phyloP scores from a whole-genome alignment of 2,113 vertebrate species.

The Cynocephalus volans region DNA sequence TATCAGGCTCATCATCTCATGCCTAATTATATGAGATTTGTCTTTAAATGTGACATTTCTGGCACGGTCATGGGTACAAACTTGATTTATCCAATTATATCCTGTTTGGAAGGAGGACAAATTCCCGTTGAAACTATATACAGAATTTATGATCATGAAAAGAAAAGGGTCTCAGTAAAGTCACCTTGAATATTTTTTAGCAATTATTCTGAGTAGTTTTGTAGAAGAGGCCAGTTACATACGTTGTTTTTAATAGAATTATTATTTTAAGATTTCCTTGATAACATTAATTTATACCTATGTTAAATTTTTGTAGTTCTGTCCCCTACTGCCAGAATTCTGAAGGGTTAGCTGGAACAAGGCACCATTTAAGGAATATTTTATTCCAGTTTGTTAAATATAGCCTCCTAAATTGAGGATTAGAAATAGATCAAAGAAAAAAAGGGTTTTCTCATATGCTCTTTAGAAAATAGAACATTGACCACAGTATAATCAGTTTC shows the following conservation, averaged over 20 bases:
- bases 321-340: neutral
- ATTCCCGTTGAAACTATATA: conserved; percentile 7
- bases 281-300: neutral
- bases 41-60: conserved; percentile 78
- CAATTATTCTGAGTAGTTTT: neutral
- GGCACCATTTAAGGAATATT: neutral
- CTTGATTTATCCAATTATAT: conserved; percentile 75
- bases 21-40: conserved; percentile 55
- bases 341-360: conserved; percentile 38
- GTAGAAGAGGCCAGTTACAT: neutral
- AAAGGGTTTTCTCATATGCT: neutral
- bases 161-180: neutral
- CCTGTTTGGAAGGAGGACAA: conserved; percentile 45
- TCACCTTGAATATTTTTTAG: neutral
- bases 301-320: neutral
- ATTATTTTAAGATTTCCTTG: neutral
- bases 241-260: neutral
- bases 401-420: neutral
- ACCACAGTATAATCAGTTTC: neutral
- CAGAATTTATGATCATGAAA: neutral
- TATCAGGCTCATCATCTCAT: neutral
- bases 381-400: conserved; percentile 22
- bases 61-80: conserved; percentile 71
- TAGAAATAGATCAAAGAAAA: neutral
- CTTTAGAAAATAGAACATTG: neutral